These are phyloP conservation scores for Acronicta aceris DNA, from an alignment of 2,888 invertebrate genomes.

Conservation along the genomic window DNA sequence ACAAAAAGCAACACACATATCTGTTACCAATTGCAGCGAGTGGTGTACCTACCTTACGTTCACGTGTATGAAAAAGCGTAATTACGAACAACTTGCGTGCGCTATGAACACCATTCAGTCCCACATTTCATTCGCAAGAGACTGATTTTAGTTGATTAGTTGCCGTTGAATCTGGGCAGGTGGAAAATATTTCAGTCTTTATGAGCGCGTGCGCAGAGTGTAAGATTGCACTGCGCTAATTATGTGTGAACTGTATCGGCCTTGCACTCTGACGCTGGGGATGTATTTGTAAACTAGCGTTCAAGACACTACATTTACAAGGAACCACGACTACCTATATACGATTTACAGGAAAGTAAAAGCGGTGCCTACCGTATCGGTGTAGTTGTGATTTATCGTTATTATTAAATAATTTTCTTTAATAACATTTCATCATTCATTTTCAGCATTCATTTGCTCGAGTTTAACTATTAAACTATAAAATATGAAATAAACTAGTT, in stretches of 20 bases:
- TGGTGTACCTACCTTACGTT: conserved; percentile 62
- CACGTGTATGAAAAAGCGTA: conserved; percentile 73
- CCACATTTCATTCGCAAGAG: conserved; percentile 78
- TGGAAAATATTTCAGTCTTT: conserved; percentile 66
- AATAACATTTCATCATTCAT: too few species aligned
- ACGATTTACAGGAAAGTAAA: conserved; percentile 81
- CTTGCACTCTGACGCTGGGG: conserved; percentile 61
- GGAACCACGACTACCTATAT: conserved; percentile 69
- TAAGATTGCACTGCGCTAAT: conserved; percentile 62
- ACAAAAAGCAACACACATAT: conserved; percentile 85
- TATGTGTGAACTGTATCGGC: conserved; percentile 57
- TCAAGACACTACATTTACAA: conserved; percentile 59
- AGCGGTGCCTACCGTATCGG: conserved; percentile 69
- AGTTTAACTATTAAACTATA: too few species aligned
- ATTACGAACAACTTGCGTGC: conserved; percentile 76
- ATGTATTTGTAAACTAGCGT: conserved; percentile 60
- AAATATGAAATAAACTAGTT: too few species aligned
- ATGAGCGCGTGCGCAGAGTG: conserved; percentile 67
- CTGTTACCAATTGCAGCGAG: conserved; percentile 74
- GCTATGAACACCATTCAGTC: conserved; percentile 71
- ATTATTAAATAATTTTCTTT: background rate
- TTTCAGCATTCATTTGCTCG: background rate
- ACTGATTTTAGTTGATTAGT: conserved; percentile 69
- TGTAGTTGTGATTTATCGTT: conserved; percentile 35
- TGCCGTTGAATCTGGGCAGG: conserved; percentile 50